Evolutionary conservation across 2,113 vertebrate species (phyloP), one percentile per base, ranked within the genome.

Genomic region (Sinocyclocheilus anshuiensis): DNA sequence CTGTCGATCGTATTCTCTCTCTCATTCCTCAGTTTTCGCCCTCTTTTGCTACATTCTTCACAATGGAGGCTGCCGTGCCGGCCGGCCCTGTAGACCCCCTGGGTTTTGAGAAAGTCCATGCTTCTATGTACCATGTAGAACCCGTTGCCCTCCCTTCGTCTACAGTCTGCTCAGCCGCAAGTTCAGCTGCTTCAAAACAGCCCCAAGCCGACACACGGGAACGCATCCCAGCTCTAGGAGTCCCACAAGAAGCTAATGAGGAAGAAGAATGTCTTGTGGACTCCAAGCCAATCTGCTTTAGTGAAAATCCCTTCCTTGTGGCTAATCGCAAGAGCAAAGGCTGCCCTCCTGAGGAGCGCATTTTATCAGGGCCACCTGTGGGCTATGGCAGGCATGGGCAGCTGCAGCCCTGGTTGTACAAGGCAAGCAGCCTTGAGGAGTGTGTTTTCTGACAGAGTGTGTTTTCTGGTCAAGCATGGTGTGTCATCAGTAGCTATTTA

Each of bases 251-350:
- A 87, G 18, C 24, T 4, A 65, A 92, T 0, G 90, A 92, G 0
- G 91, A 94, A 15, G 93, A 94, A 75, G 94, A 96, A 84, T 92
- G 91, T 39, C 82, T 96, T 91, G 94, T 97, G 89, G 96, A 96
- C 91, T 96, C 94, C 0, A 95, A 96, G 94, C 93, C 96, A 0
- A 95, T 96, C 89, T 94, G 93, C 86, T 98, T 97, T 91, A 95
- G 93, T 4, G 93, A 96, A 77, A 96, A 97, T 90, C 96, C 96
- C 55, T 97, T 97, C 53, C 91, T 96, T 91, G 91, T 96, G 94
- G 96, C 96, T 2, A 94, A 96, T 89, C 94, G 94, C 67, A 94
- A 84, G 93, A 93, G 96, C 15, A 95, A 93, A 2, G 94, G 91
- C 0, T 91, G 89, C 33, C 90, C 93, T 0, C 84, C 89, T 0